A percentile compares a stretch with the other conserved stretches of the same genome.
These are phyloP conservation scores for Aeoliscus strigatus DNA, from an alignment of 2,797 vertebrate genomes.

Conservation along the genomic window DNA sequence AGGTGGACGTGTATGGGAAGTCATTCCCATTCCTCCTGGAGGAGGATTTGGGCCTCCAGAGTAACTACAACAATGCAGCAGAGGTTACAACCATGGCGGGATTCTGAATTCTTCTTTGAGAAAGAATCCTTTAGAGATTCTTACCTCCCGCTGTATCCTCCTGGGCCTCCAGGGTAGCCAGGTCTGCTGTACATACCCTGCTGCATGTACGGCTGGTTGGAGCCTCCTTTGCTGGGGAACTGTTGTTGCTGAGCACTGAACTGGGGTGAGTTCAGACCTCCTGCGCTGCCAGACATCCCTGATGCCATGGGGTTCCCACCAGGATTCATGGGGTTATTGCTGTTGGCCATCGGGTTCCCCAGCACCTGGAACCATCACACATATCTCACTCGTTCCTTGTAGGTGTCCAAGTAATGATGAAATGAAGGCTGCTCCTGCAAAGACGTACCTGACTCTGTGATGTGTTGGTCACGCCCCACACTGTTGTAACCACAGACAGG, in stretches of 20 bases:
- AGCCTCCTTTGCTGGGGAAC: slow-evolving; percentile 91
- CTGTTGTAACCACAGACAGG: slow-evolving; percentile 97
- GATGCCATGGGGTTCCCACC: slow-evolving; percentile 94
- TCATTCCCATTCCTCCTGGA: slow-evolving; percentile 88
- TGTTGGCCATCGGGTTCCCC: slow-evolving; percentile 96
- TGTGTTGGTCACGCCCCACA: slow-evolving; percentile 99
- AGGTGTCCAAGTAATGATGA: neutral
- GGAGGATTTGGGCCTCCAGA: slow-evolving; percentile 90
- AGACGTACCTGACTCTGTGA: slow-evolving; percentile 96
- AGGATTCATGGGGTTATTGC: slow-evolving; percentile 97
- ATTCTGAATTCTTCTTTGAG: too few species aligned
- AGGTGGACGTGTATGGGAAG: slow-evolving; percentile 85
- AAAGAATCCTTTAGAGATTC: neutral
- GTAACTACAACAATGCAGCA: slow-evolving; percentile 74
- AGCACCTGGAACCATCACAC: slow-evolving; percentile 78
- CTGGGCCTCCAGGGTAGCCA: slow-evolving; percentile 88
- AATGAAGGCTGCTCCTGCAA: neutral
- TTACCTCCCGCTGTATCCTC: slow-evolving; percentile 92
- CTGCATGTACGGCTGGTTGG: slow-evolving; percentile 91
- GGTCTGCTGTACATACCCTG: slow-evolving; percentile 94
- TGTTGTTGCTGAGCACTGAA: slow-evolving; percentile 95
- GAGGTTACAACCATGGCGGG: slow-evolving; percentile 10
- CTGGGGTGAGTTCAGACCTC: slow-evolving; percentile 92
- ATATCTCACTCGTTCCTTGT: too few species aligned
- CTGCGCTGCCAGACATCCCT: slow-evolving; percentile 88